phyloP scores from a whole-genome alignment of 2,113 vertebrate genomes.

The Cinclus cinclus region DNA sequence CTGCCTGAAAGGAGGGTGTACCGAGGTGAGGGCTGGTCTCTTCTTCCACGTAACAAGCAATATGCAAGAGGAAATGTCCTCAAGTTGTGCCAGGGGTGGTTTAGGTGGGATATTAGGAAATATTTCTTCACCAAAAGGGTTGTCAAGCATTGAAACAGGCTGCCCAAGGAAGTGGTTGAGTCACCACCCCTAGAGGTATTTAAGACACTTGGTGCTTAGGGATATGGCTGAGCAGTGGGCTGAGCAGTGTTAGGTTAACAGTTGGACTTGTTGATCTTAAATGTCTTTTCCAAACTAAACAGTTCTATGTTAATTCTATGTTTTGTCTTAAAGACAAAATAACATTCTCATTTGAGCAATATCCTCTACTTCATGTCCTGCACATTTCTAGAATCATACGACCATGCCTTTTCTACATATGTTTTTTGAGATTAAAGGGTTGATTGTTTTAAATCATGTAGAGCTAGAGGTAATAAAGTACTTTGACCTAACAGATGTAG shows the following conservation, averaged over 20 bases:
- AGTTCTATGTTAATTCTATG: neutral
- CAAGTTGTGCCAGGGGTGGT: neutral
- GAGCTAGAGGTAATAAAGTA: neutral
- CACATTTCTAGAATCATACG: neutral
- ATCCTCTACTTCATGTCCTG: neutral
- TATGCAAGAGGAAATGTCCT: neutral
- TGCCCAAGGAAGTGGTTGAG: neutral
- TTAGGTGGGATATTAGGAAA: neutral
- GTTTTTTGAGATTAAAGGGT: neutral
- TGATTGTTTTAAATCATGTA: neutral
- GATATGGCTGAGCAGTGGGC: neutral
- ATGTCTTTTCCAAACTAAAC: neutral
- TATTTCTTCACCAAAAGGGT: neutral
- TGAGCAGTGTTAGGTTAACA: neutral
- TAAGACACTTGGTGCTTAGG: neutral
- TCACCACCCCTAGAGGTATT: neutral
- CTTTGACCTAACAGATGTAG: neutral
- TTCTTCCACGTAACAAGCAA: neutral
- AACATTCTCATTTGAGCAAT: neutral
- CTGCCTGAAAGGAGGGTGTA: neutral
- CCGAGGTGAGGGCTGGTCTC: rapidly evolving
- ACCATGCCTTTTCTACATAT: neutral
- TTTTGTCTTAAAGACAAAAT: neutral
- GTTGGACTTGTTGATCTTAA: neutral
- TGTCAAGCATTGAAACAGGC: neutral